Evolutionary conservation across 2,888 invertebrate species (phyloP).

Genomic region (Dichetophora obliterata): DNA sequence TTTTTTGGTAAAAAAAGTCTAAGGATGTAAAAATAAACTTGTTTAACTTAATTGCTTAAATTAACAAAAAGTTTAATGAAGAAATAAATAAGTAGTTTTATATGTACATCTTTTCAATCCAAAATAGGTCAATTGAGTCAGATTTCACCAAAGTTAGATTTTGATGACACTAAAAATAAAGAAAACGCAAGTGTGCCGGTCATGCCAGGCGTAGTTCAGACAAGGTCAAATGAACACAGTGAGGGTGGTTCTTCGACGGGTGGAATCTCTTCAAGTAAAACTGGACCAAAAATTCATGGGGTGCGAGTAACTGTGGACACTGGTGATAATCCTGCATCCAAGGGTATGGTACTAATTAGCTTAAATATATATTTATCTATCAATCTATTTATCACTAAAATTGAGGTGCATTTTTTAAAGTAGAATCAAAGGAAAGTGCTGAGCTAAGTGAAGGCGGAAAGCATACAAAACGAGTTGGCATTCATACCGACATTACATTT

Average conservation of each 20-base stretch:
- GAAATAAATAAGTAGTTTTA: too few species aligned
- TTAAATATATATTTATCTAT: neutral
- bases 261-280: conserved; percentile 51
- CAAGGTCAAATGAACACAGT: conserved; percentile 36
- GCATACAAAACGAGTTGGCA: conserved; percentile 68
- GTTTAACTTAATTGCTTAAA: neutral
- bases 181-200: conserved; percentile 56
- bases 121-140: conserved; percentile 63
- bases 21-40: neutral
- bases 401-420: neutral
- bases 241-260: conserved; percentile 42
- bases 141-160: conserved; percentile 68
- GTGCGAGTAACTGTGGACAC: conserved; percentile 70
- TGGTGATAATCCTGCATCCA: conserved; percentile 64
- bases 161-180: conserved; percentile 60
- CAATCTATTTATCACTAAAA: neutral
- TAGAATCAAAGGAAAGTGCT: conserved; percentile 69
- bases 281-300: conserved; percentile 69
- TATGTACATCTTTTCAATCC: neutral
- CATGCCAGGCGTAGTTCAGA: conserved; percentile 48
- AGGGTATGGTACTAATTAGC: conserved; percentile 58
- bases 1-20: too few species aligned
- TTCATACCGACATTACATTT: conserved; percentile 70
- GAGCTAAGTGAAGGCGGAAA: conserved; percentile 67
- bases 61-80: neutral